Evolutionary conservation across 2,888 invertebrate genomes (phyloP).

Genomic region (Brachypalpus laphriformis): DNA sequence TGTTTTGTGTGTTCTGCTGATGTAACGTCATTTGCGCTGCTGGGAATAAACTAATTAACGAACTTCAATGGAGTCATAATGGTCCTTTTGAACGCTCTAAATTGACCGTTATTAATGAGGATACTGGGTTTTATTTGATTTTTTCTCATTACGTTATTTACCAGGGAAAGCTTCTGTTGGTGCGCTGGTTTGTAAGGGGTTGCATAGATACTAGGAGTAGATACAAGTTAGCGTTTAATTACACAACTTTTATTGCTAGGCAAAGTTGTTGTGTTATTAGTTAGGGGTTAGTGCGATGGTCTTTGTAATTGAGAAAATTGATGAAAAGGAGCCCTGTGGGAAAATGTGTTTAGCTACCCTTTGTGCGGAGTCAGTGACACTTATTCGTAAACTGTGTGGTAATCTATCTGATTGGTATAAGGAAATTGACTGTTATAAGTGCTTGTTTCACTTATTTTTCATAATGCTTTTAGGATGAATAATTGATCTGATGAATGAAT

Average conservation of each 20-base stretch:
- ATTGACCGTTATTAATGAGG: constrained; percentile 46
- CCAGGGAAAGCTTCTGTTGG: background rate
- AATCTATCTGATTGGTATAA: too few relatives aligned
- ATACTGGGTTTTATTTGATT: constrained; percentile 21
- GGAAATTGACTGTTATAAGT: too few relatives aligned
- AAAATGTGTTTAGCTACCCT: too few relatives aligned
- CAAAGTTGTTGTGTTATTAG: too few relatives aligned
- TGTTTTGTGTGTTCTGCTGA: background rate
- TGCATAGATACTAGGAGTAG: background rate
- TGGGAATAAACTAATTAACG: constrained; percentile 55
- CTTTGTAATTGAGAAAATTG: too few relatives aligned
- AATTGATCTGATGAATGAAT: too few relatives aligned
- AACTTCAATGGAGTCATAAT: constrained; percentile 32
- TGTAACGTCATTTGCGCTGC: constrained; percentile 19
- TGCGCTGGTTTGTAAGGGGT: background rate
- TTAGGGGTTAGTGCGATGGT: too few relatives aligned
- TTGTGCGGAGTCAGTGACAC: too few relatives aligned
- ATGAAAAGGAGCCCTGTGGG: too few relatives aligned
- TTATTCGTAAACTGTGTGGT: too few relatives aligned
- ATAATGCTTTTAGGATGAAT: too few relatives aligned
- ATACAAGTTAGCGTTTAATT: background rate
- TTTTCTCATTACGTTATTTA: background rate
- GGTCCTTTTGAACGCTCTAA: constrained; percentile 38
- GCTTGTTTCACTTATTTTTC: too few relatives aligned
- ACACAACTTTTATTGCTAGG: background rate